phyloP scores from a whole-genome alignment of 2,888 invertebrate species.

The Hirtodrosophila alboralis region DNA sequence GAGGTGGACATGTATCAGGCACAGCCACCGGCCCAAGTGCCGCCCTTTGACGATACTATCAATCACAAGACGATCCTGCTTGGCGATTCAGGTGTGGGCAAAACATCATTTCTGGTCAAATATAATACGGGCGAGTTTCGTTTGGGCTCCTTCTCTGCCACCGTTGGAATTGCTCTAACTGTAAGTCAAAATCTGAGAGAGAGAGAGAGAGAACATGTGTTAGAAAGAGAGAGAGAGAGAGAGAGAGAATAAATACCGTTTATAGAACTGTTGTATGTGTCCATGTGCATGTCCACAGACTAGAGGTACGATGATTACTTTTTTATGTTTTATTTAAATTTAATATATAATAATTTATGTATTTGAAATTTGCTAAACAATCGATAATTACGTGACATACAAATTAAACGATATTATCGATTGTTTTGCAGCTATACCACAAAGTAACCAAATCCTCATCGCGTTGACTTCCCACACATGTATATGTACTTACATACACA shows the following conservation, averaged over 20 bases:
- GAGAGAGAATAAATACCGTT: background rate
- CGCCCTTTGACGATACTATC: conserved; percentile 85
- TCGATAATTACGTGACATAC: too few relatives aligned
- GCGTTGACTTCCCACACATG: conserved; percentile 4
- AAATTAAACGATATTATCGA: too few relatives aligned
- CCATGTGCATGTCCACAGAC: conserved; percentile 20
- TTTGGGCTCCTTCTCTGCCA: conserved; percentile 95
- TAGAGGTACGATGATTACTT: too few relatives aligned
- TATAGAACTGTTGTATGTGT: background rate
- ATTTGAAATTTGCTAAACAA: too few relatives aligned
- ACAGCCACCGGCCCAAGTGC: conserved; percentile 55
- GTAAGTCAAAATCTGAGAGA: conserved; percentile 86
- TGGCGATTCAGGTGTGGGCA: conserved; percentile 97
- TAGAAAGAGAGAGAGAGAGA: background rate
- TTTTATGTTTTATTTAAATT: too few relatives aligned
- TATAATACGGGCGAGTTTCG: conserved; percentile 97
- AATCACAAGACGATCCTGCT: conserved; percentile 95
- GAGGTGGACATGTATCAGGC: conserved; percentile 81
- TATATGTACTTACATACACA: conserved; percentile 7
- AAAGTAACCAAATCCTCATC: conserved; percentile 19
- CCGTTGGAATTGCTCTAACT: conserved; percentile 97
- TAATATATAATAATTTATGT: too few relatives aligned
- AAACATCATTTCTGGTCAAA: conserved; percentile 95
- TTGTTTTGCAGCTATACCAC: too few relatives aligned
- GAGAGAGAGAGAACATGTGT: background rate